Conservation (phyloP, 2,797 vertebrate species). For the Dermochelys coriacea region DNA sequence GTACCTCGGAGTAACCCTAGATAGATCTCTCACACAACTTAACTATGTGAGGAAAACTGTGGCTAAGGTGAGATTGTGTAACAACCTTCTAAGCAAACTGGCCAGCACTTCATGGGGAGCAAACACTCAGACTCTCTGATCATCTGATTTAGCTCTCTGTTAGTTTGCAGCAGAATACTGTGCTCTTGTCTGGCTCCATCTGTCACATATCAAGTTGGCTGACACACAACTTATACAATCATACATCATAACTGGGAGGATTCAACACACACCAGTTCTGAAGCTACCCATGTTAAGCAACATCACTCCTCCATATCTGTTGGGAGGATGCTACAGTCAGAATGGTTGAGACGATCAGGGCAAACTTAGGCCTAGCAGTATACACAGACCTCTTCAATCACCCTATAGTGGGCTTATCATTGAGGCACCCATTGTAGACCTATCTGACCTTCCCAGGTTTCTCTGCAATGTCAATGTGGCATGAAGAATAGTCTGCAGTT, state of each 20-base stretch:
- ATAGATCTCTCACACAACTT: too few relatives aligned
- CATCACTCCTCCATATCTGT: background rate
- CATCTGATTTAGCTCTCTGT: background rate
- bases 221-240: background rate
- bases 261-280: background rate
- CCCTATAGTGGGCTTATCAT: background rate
- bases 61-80: too few relatives aligned
- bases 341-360: background rate
- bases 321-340: background rate
- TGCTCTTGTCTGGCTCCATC: background rate
- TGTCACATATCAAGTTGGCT: background rate
- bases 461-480: too few relatives aligned
- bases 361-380: background rate
- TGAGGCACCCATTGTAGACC: background rate
- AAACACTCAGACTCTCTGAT: background rate
- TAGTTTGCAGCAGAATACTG: background rate
- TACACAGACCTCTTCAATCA: background rate
- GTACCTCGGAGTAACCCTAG: too few relatives aligned
- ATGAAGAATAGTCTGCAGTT: too few relatives aligned
- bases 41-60: too few relatives aligned
- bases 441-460: background rate
- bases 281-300: background rate
- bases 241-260: background rate
- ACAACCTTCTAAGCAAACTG: too few relatives aligned
- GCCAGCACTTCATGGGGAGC: background rate